phyloP scores from a whole-genome alignment of 2,797 vertebrate species.

The Heteromormyrus szaboi region DNA sequence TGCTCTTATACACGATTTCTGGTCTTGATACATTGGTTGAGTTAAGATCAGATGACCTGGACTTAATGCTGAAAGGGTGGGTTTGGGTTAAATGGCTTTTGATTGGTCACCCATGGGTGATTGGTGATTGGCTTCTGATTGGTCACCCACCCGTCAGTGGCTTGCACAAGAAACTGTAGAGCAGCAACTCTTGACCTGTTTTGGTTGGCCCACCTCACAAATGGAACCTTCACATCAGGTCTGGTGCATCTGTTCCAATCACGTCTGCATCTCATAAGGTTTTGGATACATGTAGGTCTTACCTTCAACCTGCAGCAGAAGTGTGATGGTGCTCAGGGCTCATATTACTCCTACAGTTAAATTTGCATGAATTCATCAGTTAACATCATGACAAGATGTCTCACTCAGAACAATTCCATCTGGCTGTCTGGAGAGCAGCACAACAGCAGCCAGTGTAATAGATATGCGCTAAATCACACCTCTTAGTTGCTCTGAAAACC shows the following conservation, averaged over 20 bases:
- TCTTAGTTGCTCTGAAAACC: not conserved
- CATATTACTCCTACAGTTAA: not conserved
- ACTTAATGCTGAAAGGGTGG: not conserved
- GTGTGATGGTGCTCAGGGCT: not conserved
- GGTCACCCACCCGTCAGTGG: not conserved
- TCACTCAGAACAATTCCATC: conserved; percentile 7
- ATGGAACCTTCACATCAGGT: not conserved
- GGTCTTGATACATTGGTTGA: not conserved
- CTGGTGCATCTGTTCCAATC: not conserved
- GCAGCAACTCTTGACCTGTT: not conserved
- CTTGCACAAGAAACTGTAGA: not conserved
- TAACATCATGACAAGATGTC: not conserved
- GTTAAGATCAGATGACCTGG: not conserved
- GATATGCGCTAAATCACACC: not conserved
- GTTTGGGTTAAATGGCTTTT: not conserved
- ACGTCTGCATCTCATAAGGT: not conserved
- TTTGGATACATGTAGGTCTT: not conserved
- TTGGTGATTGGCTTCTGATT: too few relatives aligned
- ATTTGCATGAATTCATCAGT: conserved; percentile 12
- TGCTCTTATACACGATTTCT: not conserved
- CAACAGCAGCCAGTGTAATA: not conserved
- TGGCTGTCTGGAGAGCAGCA: not conserved
- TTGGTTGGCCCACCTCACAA: not conserved
- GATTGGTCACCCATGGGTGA: not conserved
- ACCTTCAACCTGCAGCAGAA: not conserved